phyloP scores from a whole-genome alignment of 2,113 vertebrate genomes.

The Circaetus cinerascens region DNA sequence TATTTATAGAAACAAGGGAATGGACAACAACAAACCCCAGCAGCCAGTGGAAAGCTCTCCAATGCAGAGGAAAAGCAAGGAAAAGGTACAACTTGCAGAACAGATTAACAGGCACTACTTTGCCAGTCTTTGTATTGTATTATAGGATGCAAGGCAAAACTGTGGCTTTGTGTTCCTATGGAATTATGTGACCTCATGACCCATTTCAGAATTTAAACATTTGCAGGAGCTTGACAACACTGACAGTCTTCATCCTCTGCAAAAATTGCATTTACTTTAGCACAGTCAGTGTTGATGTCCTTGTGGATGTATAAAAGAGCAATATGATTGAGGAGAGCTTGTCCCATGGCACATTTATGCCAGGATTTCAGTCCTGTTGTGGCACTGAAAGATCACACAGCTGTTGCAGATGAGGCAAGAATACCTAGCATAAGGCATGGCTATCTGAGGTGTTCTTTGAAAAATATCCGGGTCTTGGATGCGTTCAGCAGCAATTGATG shows the following conservation, averaged over 20 bases:
- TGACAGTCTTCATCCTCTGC: conserved; percentile 32
- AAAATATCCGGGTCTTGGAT: neutral
- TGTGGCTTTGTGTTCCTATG: neutral
- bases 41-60: neutral
- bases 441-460: conserved; percentile 40
- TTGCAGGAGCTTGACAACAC: conserved; percentile 59
- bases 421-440: neutral
- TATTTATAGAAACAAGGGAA: neutral
- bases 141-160: neutral
- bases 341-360: conserved; percentile 46
- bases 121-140: neutral
- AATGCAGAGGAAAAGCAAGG: fast-evolving
- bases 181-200: conserved; percentile 40
- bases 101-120: neutral
- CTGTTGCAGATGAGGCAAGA: conserved; percentile 67
- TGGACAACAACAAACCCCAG: neutral
- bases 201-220: conserved; percentile 48
- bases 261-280: conserved; percentile 56
- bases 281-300: conserved; percentile 49
- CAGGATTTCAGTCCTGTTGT: conserved; percentile 58
- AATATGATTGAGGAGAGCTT: conserved; percentile 67
- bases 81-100: neutral
- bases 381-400: conserved; percentile 65
- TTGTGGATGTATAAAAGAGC: conserved; percentile 54
- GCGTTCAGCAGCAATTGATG: conserved; percentile 46